Base-by-base conservation (phyloP, 2,888 invertebrate species). In the Furcula furcula region DNA sequence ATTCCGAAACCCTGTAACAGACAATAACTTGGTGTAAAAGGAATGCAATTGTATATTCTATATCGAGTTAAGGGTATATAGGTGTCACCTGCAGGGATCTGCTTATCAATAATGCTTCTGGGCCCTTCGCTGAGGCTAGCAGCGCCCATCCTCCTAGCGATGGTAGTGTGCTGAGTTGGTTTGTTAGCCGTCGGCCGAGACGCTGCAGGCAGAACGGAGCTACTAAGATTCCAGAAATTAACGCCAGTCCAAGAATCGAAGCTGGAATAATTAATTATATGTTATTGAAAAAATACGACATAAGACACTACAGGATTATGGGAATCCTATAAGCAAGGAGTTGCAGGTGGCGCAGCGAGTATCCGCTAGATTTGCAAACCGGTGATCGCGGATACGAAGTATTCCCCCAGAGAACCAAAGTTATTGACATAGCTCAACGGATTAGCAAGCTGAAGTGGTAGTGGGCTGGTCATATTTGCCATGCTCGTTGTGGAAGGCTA, bases 201-300 rank as follows among this genome's bases (percentile, higher is more conserved):
- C 76, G 78, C 55, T 92, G 91, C 53, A 91, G 83, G 21, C 89
- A 50, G 40, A 89, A 63, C 0, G 92, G 91, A 0, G 91, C 90
- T 7, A 89, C 67, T 10, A 90, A 55, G 36, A 91, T 91, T 1
- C 92, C 92, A 1, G 82, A 55, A 25, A 91, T 90, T 65, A 92
- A 85, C 0, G 91, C 90, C 29, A 92, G 61, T 0, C 91, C 90
- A 10, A 91, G 85, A 58, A 91, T 81, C 1, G 91, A 91, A 0
- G 92, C 92, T 89, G 86, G 36, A 82, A 89, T 9, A n/a, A n/a
- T n/a, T n/a, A n/a, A n/a, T n/a, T n/a, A n/a, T n/a, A n/a, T n/a
- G n/a, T n/a, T n/a, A n/a, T n/a, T n/a, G n/a, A n/a, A n/a, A n/a
- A n/a, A n/a, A n/a, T n/a, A n/a, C n/a, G n/a, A n/a, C n/a, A n/a